A percentile compares a stretch with the other conserved stretches of the same genome.
Conservation (phyloP, 2,888 invertebrate species). For the Caenorhabditis sulstoni region DNA sequence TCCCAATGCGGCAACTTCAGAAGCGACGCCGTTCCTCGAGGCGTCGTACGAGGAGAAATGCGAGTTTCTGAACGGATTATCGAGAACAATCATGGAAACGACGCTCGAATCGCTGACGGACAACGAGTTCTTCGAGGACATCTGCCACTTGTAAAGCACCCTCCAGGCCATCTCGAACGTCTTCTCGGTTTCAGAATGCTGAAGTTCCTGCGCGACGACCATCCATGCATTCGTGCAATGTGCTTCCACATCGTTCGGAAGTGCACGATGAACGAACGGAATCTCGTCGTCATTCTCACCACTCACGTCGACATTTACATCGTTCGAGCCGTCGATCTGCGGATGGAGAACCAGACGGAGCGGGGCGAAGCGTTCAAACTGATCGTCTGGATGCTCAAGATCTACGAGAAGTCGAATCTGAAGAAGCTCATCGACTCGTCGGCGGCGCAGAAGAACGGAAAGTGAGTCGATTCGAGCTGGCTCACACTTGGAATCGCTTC, state of each 20-base stretch:
- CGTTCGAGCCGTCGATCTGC: conserved; percentile 89
- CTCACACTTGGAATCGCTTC: neutral
- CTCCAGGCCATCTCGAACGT: too few relatives aligned
- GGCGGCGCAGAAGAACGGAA: conserved; percentile 54
- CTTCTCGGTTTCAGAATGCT: conserved; percentile 21
- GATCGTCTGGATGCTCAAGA: conserved; percentile 85
- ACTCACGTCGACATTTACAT: conserved; percentile 69
- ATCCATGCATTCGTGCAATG: conserved; percentile 69
- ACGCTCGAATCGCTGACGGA: conserved; percentile 46
- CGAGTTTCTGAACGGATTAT: conserved; percentile 55
- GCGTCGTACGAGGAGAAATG: conserved; percentile 55
- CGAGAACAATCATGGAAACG: conserved; percentile 34
- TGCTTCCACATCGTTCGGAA: conserved; percentile 65
- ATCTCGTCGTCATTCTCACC: conserved; percentile 65
- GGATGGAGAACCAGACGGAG: conserved; percentile 88
- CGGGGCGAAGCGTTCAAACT: conserved; percentile 92
- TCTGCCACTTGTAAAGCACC: conserved; percentile 46
- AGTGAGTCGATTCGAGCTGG: conserved; percentile 36
- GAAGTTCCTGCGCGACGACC: conserved; percentile 66
- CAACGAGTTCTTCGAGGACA: conserved; percentile 58
- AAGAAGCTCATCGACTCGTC: conserved; percentile 64
- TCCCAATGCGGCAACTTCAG: conserved; percentile 3
- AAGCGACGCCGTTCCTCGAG: conserved; percentile 8
- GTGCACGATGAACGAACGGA: conserved; percentile 59
- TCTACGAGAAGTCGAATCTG: conserved; percentile 66